phyloP scores from a whole-genome alignment of 2,888 invertebrate species.

The Acleris holmiana region DNA sequence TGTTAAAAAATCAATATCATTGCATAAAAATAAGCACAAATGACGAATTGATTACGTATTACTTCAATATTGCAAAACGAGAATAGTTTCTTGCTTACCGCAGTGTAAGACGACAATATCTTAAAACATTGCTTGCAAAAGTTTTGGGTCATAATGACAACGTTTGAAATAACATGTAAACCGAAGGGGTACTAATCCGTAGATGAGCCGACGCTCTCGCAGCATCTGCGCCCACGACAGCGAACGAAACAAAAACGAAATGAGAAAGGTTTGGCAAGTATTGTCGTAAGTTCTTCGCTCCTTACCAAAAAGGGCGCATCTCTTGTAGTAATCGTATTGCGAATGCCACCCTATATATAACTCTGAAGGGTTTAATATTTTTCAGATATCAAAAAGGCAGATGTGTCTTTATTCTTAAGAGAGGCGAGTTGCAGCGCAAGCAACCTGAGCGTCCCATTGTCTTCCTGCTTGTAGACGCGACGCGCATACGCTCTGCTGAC shows the following conservation, averaged over 20 bases:
- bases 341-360: no score
- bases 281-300: conserved; percentile 57
- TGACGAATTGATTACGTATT: no score
- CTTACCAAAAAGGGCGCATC: no score
- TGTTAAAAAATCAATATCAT: no score
- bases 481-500: conserved; percentile 41
- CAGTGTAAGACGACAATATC: background rate
- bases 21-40: no score
- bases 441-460: conserved; percentile 47
- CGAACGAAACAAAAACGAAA: conserved; percentile 78
- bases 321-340: no score
- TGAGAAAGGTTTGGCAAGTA: conserved; percentile 79
- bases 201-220: conserved; percentile 75
- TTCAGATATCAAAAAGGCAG: no score
- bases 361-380: no score
- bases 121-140: conserved; percentile 41
- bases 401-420: no score
- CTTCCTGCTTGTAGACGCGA: conserved; percentile 16
- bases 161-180: conserved; percentile 72
- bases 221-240: conserved; percentile 73
- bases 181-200: conserved; percentile 78
- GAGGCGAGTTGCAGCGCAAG: conserved; percentile 66
- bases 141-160: conserved; percentile 52
- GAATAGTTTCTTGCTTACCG: no score
- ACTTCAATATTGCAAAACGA: no score